Base-by-base conservation (phyloP, 2,888 invertebrate genomes). In the Calameuta pallipes region DNA sequence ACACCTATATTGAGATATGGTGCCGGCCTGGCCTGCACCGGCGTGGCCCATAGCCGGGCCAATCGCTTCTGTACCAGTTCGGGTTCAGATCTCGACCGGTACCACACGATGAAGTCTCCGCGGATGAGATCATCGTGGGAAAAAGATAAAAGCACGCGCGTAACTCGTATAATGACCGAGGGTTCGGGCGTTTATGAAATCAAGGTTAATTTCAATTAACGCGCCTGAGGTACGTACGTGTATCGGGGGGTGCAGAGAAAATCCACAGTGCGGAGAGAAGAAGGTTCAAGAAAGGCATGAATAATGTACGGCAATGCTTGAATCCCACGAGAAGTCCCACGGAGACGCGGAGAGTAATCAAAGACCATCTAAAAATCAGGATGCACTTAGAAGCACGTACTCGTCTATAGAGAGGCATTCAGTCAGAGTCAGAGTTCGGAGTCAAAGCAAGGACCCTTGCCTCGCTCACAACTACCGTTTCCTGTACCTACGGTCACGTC, bases 381-480 rank as follows among this genome's bases (percentile, higher is more conserved):
- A 88, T 85, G 85, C 89, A 88, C 87, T 88, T 86, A 86, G 87
- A 87, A 90, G 88, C 87, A 89, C 88, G 87, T 87, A 87, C 89
- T 89, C 84, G 83, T 85, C 83, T 85, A 88, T 87, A 87, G 88
- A 87, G 87, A 86, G 88, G 87, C 85, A 88, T 88, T 89, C 88
- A 89, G 88, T 86, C 85, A 87, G 87, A 87, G 84, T 86, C 82
- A 83, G 84, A 87, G 85, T 85, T 86, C 85, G 83, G 86, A 71
- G 88, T 90, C 90, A 90, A 90, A 90, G 90, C 89, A 89, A 90
- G 90, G 88, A 88, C 89, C 88, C 90, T 90, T 88, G 83, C 88
- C 83, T 83, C 86, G 81, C 85, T 84, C 87, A 84, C 85, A 87
- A 86, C 83, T 80, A 82, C 82, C 41, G 6, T 56, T 56, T 15